phyloP scores from a whole-genome alignment of 2,797 vertebrate species.

The Rhinophrynus dorsalis region DNA sequence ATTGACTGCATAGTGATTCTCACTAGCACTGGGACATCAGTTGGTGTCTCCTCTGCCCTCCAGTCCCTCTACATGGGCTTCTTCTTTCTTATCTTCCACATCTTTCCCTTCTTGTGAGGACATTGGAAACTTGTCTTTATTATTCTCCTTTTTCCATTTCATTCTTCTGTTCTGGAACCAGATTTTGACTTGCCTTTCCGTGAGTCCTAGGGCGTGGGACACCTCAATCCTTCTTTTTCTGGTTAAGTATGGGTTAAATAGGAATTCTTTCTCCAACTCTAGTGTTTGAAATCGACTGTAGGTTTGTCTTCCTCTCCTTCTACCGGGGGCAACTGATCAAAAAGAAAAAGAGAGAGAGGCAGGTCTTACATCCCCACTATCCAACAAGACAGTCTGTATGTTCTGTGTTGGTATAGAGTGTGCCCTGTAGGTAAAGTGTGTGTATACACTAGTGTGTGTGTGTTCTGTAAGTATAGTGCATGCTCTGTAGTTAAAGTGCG shows the following conservation, averaged over 20 bases:
- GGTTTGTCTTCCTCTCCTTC: conserved; percentile 80
- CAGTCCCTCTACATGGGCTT: conserved; percentile 56
- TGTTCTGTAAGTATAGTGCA: too few relatives aligned
- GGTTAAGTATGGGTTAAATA: conserved; percentile 83
- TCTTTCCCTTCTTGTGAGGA: conserved; percentile 73
- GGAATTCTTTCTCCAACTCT: conserved; percentile 81
- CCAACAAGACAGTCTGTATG: too few relatives aligned
- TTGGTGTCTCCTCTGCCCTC: conserved; percentile 58
- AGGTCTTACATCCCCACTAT: background rate
- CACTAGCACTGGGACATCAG: background rate
- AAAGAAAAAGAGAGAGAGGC: conserved; percentile 54
- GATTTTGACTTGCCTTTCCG: conserved; percentile 81
- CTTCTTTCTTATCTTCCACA: conserved; percentile 68
- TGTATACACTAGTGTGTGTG: too few relatives aligned
- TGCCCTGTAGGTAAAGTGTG: too few relatives aligned
- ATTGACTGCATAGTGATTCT: conserved; percentile 41
- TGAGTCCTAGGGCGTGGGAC: conserved; percentile 77
- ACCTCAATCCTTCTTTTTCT: conserved; percentile 81
- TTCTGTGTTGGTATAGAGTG: too few relatives aligned
- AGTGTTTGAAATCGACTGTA: conserved; percentile 82
- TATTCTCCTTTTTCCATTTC: conserved; percentile 86
- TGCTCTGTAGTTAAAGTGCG: too few relatives aligned
- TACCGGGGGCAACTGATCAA: conserved; percentile 76
- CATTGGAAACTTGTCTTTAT: conserved; percentile 79
- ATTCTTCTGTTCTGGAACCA: conserved; percentile 83